Evolutionary conservation across 1,140 invertebrate species (phyloP), one percentile per base, ranked within the genome.

Genomic region (Caenorhabditis inopinata): DNA sequence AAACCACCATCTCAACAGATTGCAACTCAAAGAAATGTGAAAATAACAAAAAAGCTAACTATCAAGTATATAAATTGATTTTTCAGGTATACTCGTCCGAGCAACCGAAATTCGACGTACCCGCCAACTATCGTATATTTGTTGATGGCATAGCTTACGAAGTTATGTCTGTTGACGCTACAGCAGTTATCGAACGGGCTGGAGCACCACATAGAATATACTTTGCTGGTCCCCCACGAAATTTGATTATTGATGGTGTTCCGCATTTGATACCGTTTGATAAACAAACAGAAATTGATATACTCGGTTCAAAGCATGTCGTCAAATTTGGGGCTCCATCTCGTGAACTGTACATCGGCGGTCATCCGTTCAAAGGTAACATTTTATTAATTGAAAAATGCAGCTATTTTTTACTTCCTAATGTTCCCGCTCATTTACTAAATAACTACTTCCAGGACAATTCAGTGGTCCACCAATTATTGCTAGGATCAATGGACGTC

Each of bases 281-380:
- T 18, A 87, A 88, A 51, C 78, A 83, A 25, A 85, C 88, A 76
- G 83, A 87, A 46, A 85, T 90, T 89, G 86, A 87, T 74, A 86
- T 91, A 80, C 85, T 91, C 83, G 90, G 90, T 49, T 88, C 90
- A 51, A 85, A 86, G 42, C 90, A 90, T 84, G 91, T 92, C 79
- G 93, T 98, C 35, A 91, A 93, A 84, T 93, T 98, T 81, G 96
- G 96, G 42, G 94, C 93, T 23, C 96, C 96, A 0, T 95, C 94
- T 0, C 91, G 95, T 74, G 96, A 98, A 89, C 90, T 99, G 0
- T 95, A 93, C 83, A 92, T 98, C 29, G 94, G 97, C 87, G 94
- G 94, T 48, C 91, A 92, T 84, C 92, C 93, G 1, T 94, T 94
- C 87, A 93, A 95, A 86, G 94, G 94, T 58, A 58, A n/a, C n/a